Evolutionary conservation across 2,888 invertebrate species (phyloP).

Genomic region (Flexamia atlantica): DNA sequence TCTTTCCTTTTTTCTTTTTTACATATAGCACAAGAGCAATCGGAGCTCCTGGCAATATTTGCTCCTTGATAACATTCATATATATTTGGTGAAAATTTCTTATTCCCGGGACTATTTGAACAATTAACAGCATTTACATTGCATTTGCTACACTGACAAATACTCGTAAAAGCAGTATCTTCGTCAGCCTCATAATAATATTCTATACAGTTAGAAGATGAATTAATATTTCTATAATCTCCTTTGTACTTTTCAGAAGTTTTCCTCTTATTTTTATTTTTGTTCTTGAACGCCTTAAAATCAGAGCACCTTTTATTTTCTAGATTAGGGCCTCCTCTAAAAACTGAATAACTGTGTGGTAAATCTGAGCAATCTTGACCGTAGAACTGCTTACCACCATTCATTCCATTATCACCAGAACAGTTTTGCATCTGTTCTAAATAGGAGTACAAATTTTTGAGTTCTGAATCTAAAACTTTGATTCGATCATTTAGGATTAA

Average conservation of each 20-base stretch:
- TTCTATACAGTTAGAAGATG: background rate
- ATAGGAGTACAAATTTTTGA: slow-evolving; percentile 6
- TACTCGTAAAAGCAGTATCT: background rate
- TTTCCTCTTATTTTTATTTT: background rate
- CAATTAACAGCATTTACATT: background rate
- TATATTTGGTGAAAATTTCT: background rate
- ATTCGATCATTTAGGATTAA: background rate
- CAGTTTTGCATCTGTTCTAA: slow-evolving; percentile 21
- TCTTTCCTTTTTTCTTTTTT: background rate
- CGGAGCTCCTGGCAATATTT: background rate
- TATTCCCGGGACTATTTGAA: background rate
- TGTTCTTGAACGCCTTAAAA: background rate
- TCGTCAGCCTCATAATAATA: background rate
- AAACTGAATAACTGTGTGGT: background rate
- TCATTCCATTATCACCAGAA: background rate
- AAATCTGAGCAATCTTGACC: background rate
- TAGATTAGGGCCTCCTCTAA: background rate
- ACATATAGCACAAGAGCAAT: slow-evolving; percentile 13
- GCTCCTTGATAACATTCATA: background rate
- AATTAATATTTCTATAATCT: background rate
- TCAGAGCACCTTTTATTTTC: background rate
- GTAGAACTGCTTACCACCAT: background rate
- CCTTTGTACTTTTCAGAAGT: background rate
- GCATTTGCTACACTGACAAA: background rate
- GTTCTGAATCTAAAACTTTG: slow-evolving; percentile 37